Conservation (phyloP, 2,888 invertebrate species). For the Ichneumoninae sp. region DNA sequence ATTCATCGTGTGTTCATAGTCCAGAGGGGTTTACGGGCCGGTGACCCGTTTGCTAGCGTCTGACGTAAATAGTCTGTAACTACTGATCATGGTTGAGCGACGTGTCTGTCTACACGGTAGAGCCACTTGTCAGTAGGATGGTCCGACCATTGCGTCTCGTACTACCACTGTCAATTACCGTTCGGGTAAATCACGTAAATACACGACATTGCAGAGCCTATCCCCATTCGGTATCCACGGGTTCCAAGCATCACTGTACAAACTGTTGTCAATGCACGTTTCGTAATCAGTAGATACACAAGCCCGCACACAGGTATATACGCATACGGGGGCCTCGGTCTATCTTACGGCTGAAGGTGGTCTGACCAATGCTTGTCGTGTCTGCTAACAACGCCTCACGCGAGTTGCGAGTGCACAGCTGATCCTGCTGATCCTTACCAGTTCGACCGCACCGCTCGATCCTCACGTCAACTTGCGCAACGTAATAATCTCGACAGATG, state of each 20-base stretch:
- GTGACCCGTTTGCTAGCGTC: slow-evolving; percentile 37
- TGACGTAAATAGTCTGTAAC: slow-evolving; percentile 51
- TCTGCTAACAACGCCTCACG: background rate
- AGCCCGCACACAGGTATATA: background rate
- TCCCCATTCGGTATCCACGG: background rate
- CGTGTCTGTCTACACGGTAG: slow-evolving; percentile 32
- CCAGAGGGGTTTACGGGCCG: background rate
- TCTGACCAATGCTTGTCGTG: slow-evolving; percentile 38
- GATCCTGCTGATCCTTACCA: background rate
- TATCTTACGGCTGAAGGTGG: slow-evolving; percentile 56
- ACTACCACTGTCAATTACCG: slow-evolving; percentile 43
- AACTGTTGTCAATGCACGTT: slow-evolving; percentile 44
- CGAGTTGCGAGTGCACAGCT: background rate
- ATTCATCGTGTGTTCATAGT: background rate
- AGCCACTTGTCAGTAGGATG: slow-evolving; percentile 22
- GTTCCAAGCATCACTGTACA: slow-evolving; percentile 23
- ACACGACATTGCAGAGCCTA: slow-evolving; percentile 5
- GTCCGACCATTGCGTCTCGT: slow-evolving; percentile 35
- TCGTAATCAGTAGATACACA: slow-evolving; percentile 41
- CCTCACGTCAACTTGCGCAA: background rate
- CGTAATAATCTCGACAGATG: background rate
- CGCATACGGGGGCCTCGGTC: background rate
- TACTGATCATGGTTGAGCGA: slow-evolving; percentile 41
- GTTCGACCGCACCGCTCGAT: background rate
- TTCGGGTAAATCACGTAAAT: slow-evolving; percentile 20